phyloP scores from a whole-genome alignment of 2,888 invertebrate species.

The Conus canariensis region DNA sequence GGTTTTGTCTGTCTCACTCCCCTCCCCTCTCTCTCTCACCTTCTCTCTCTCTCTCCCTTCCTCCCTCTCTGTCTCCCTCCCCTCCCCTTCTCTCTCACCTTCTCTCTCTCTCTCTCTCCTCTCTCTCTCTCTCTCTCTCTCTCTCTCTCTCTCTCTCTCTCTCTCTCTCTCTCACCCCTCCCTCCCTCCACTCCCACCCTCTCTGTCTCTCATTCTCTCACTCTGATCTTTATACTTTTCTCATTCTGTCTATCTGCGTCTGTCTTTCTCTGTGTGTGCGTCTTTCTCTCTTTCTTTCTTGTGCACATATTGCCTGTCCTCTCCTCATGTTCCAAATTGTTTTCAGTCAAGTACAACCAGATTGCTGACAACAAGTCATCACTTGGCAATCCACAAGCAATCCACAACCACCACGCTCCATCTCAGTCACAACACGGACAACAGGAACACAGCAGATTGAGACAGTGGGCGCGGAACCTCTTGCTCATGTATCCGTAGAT shows the following conservation, averaged over 20 bases:
- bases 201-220: background rate
- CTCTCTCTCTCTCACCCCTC: background rate
- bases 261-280: background rate
- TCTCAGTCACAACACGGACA: background rate
- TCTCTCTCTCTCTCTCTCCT: constrained; percentile 22
- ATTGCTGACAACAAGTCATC: no score
- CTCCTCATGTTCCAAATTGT: no score
- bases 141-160: constrained; percentile 32
- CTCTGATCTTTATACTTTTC: background rate
- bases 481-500: constrained; percentile 49
- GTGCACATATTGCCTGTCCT: background rate
- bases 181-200: background rate
- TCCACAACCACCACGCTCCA: no score
- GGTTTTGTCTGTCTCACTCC: no score
- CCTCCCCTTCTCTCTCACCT: background rate
- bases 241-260: background rate
- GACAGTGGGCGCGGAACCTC: constrained; percentile 46
- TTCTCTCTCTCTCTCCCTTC: background rate
- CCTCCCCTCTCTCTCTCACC: background rate
- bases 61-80: constrained; percentile 10
- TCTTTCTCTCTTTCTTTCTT: background rate
- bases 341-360: no score
- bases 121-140: constrained; percentile 20
- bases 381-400: no score
- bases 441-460: constrained; percentile 23